Evolutionary conservation across 2,113 vertebrate genomes (phyloP).

Genomic region (Charadrius vociferus): DNA sequence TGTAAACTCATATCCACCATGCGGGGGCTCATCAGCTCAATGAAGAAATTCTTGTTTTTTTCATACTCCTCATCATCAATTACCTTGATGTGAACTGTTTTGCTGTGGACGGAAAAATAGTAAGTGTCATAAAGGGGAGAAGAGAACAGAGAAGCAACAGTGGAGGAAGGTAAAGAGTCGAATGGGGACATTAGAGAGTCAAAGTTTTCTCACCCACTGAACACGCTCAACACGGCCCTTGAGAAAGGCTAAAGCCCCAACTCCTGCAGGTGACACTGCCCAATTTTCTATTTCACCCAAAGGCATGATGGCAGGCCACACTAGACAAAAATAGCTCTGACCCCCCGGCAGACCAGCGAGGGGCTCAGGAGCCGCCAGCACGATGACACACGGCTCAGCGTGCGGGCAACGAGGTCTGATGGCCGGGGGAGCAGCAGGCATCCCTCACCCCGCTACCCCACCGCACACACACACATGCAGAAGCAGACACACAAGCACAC

Average conservation of each 20-base stretch:
- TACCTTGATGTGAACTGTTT: constrained; percentile 87
- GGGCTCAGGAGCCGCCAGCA: background rate
- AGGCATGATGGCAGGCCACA: background rate
- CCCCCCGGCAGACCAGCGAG: background rate
- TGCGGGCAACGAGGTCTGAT: background rate
- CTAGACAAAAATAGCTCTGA: background rate
- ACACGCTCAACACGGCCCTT: background rate
- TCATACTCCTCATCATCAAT: constrained; percentile 89
- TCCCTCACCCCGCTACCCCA: background rate
- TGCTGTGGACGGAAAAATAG: constrained; percentile 86
- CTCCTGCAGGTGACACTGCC: background rate
- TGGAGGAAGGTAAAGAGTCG: constrained; percentile 38
- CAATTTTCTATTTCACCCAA: background rate
- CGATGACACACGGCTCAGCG: rapidly evolving
- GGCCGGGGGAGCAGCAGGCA: background rate
- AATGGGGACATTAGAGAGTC: constrained; percentile 53
- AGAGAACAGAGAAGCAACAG: constrained; percentile 52
- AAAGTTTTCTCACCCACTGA: constrained; percentile 57
- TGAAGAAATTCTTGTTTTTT: constrained; percentile 88
- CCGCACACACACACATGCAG: background rate
- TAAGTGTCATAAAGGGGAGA: constrained; percentile 77
- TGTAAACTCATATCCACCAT: constrained; percentile 89
- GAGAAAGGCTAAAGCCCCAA: background rate
- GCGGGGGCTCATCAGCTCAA: constrained; percentile 85
- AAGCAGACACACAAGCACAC: background rate